A percentile compares a stretch with the other conserved stretches of the same genome.
phyloP scores from a whole-genome alignment of 2,797 vertebrate species.

The Tauraco hartlaubi region DNA sequence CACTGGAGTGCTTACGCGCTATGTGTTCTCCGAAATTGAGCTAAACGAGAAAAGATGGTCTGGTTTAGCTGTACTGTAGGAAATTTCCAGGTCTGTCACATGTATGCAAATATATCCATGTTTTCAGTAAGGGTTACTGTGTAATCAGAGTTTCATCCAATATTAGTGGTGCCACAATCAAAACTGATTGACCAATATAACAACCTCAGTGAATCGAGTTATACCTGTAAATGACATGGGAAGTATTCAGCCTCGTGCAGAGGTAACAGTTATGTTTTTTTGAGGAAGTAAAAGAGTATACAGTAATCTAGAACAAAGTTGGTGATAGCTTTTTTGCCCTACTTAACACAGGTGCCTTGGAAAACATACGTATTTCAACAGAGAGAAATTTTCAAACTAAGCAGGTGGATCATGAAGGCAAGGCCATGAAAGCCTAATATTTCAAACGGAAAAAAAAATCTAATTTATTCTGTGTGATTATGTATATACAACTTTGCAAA shows the following conservation, averaged over 20 bases:
- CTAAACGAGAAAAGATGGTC: neutral
- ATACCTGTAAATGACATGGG: neutral
- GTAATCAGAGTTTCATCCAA: neutral
- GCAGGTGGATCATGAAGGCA: fast-evolving
- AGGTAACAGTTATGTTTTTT: neutral
- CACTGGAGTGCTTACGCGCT: fast-evolving
- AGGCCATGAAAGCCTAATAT: neutral
- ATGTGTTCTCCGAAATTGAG: neutral
- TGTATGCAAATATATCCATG: fast-evolving
- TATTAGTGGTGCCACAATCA: fast-evolving
- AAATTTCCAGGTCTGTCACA: neutral
- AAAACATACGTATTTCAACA: neutral
- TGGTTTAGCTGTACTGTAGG: neutral
- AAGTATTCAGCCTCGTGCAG: neutral
- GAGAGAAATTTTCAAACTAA: neutral
- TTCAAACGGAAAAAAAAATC: neutral
- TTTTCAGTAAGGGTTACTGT: neutral
- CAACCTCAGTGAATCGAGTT: neutral
- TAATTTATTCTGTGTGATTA: neutral
- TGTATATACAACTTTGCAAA: neutral
- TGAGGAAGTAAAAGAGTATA: neutral
- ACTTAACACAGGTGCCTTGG: neutral
- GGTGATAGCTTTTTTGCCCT: neutral
- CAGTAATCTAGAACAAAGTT: neutral
- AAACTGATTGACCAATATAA: neutral